A percentile compares a stretch with the other conserved stretches of the same genome.
Evolutionary conservation across 2,888 invertebrate genomes (phyloP).

Genomic region (Actias luna): DNA sequence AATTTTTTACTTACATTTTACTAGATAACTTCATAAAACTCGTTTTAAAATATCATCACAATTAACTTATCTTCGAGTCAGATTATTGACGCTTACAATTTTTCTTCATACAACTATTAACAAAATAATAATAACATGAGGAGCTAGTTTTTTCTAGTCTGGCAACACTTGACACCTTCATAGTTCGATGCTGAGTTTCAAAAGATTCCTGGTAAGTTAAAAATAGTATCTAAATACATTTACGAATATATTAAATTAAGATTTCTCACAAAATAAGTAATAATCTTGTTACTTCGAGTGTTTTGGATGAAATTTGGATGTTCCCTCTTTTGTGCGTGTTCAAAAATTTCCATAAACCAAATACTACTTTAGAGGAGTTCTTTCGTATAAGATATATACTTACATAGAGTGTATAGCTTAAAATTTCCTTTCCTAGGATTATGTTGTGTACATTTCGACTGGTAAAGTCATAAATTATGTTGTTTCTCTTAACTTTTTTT

Average conservation of each 20-base stretch:
- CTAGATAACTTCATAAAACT: not conserved
- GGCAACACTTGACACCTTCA: not conserved
- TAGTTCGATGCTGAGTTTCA: not conserved
- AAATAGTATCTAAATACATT: not conserved
- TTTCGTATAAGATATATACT: slow-evolving; percentile 17
- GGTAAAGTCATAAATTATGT: slow-evolving; percentile 5
- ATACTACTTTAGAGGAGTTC: slow-evolving; percentile 17
- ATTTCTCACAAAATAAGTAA: not conserved
- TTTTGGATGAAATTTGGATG: not conserved
- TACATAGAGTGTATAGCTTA: slow-evolving; percentile 16
- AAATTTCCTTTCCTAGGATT: slow-evolving; percentile 71
- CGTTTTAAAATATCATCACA: not conserved
- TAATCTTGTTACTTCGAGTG: not conserved
- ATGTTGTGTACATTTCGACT: slow-evolving; percentile 59
- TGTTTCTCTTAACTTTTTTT: slow-evolving; percentile 32
- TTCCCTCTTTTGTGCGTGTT: slow-evolving; percentile 4
- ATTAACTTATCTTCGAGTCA: not conserved
- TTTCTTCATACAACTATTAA: not conserved
- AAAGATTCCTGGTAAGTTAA: not conserved
- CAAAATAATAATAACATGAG: not conserved
- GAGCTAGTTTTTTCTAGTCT: not conserved
- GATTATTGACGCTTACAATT: not conserved
- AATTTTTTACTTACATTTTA: not conserved
- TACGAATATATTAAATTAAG: not conserved
- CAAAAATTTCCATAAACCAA: slow-evolving; percentile 28